Base-by-base conservation (phyloP, 2,888 invertebrate genomes). In the Odontocolon sp. region DNA sequence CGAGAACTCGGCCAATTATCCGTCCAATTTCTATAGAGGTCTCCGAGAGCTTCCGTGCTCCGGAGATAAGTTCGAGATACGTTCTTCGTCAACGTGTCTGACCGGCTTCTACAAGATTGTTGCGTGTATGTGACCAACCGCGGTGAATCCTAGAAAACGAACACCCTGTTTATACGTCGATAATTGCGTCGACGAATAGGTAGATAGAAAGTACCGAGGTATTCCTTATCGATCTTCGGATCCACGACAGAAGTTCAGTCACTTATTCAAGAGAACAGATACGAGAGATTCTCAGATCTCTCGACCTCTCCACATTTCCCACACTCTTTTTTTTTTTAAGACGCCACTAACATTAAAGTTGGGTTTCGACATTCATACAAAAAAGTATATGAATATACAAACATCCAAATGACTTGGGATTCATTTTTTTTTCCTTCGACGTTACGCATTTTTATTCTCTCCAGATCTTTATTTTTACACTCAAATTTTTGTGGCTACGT, bases 1-100 rank as follows among this genome's bases (percentile, higher is more conserved):
- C 50, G 57, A 57, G 68, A 76, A 54, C 54, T 67, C 47, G 52
- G 45, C 76, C 76, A 76, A 76, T 76, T 70, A 76, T 75, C 69
- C 52, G 18, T 31, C 23, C 40, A 38, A 59, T 61, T 76, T 76
- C 70, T 66, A 70, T 70, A 31, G 75, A 45, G 38, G 69, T 52
- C 75, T 66, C 59, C 59, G 69, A 70, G 70, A 54, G 59, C 66
- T 76, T 61, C 70, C 76, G 36, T 54, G 59, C 52, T 54, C 52
- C 54, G 36, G 70, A 76, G 76, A 76, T 76, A 54, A 66, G 45
- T 66, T 66, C 31, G 61, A 70, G 66, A 76, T 76, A n/a, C n/a
- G 31, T 70, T 63, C 26, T 52, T 63, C 64, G 54, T 70, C 66
- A 67, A 66, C 21, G 57, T 75, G 31, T 76, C 59, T 61, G 8